Base-by-base conservation (phyloP, 2,113 vertebrate species). In the Grantiella picta region DNA sequence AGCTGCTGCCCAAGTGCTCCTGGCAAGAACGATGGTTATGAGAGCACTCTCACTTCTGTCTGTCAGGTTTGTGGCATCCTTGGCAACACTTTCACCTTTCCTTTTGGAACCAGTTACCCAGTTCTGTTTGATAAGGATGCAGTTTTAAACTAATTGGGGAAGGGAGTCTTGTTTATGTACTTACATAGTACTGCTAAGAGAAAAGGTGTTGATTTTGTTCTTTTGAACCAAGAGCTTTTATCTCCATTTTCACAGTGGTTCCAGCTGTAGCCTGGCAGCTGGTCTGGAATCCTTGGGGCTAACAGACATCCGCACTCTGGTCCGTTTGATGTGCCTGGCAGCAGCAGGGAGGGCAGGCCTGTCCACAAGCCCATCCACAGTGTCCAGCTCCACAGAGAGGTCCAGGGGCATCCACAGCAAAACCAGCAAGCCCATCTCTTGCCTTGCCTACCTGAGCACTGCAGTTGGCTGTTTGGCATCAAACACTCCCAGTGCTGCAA, bases 11-110 rank as follows among this genome's bases (percentile, higher is more conserved):
- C 99, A 99, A 93, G 99, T 99, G 42, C 98, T 99, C 54, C 97
- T 99, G 89, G 99, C 99, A 84, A 98, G 99, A 93, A 99, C 99
- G 24, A 99, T 99, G 99, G 99, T 99, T 94, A 99, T 99, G 99
- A 98, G 99, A 95, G 99, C 99, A 0, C 98, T 99, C 66, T 99
- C 99, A 2, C 98, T 99, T 47, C 97, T 99, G n/a, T 99, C 99
- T 25, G 99, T 99, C 96, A 99, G 99, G 99, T 99, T 25, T 33
- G 97, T 95, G 22, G 52, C 40, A 44, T 73, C 54, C 11, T 86
- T 66, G 61, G n/a, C 52, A 90, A 11, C 44, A 10, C 12, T 80
- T 53, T 1, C 10, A 11, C 47, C 42, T 76, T 70, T 94, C 28
- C 13, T 11, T 82, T 44, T 70, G 21, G 29, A 70, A 38, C 18